Evolutionary conservation across 2,113 vertebrate species (phyloP).

Genomic region (Microtus ochrogaster): DNA sequence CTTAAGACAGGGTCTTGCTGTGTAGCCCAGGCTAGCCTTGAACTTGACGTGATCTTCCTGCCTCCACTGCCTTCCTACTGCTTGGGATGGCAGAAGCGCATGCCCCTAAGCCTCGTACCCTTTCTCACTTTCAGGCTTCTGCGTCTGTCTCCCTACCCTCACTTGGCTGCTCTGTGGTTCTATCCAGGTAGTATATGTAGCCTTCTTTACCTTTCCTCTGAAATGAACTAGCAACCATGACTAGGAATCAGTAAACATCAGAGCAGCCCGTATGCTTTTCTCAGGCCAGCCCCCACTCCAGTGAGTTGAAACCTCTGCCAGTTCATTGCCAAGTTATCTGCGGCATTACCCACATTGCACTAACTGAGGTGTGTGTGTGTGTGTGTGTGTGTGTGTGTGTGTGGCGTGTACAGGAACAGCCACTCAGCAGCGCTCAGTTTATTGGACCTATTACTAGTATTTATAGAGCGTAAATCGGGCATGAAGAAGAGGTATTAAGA

Average conservation of each 20-base stretch:
- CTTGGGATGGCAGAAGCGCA: background rate
- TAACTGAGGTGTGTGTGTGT: background rate
- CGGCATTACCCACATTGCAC: background rate
- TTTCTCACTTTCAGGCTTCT: background rate
- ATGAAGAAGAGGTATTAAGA: background rate
- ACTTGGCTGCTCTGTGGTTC: slow-evolving; percentile 11
- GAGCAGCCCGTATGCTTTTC: background rate
- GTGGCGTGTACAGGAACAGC: background rate
- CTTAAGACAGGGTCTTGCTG: background rate
- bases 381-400: background rate
- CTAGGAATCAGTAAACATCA: background rate
- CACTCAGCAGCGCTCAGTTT: fast-evolving
- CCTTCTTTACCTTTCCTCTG: background rate
- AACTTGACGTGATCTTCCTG: background rate
- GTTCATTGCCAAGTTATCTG: background rate
- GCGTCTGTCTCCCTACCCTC: background rate
- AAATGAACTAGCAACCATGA: background rate
- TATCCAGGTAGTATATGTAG: background rate
- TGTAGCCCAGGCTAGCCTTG: background rate
- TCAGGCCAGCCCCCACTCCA: background rate
- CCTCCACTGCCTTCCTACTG: background rate
- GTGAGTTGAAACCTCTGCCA: fast-evolving
- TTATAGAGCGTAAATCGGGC: too few species aligned
- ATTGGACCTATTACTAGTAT: background rate
- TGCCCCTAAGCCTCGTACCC: background rate